Conservation (phyloP, 2,113 vertebrate genomes). For the Fregetta grallaria region DNA sequence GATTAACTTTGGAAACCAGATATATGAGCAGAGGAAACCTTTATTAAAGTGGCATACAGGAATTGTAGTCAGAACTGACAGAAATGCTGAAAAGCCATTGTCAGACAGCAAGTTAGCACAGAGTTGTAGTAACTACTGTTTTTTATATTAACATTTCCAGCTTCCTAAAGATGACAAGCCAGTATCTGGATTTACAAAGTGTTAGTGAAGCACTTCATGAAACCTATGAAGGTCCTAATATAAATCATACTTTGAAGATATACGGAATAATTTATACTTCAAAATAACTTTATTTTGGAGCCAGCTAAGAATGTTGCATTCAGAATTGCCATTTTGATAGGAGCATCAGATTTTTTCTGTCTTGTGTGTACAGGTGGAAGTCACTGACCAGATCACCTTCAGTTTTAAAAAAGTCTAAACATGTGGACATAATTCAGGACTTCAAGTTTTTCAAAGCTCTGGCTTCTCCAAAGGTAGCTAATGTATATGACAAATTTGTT, state of each 20-base stretch:
- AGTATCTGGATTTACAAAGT: background rate
- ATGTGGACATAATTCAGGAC: background rate
- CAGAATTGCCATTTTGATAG: background rate
- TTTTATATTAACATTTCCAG: background rate
- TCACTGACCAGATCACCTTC: slow-evolving; percentile 46
- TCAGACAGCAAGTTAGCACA: background rate
- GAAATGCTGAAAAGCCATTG: background rate
- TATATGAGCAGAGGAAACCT: background rate
- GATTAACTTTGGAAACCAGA: background rate
- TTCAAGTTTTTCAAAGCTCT: slow-evolving; percentile 75
- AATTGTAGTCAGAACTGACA: background rate
- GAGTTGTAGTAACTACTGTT: background rate
- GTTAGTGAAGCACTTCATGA: background rate
- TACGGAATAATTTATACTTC: background rate
- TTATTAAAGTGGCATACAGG: background rate
- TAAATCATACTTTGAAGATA: background rate
- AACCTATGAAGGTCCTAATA: background rate
- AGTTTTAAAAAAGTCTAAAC: slow-evolving; percentile 7
- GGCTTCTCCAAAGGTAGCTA: slow-evolving; percentile 71
- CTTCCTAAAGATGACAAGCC: background rate
- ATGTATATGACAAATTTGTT: background rate
- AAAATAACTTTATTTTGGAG: background rate
- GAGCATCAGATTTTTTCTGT: background rate
- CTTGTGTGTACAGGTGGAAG: slow-evolving; percentile 51
- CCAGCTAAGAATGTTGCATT: background rate